Base-by-base conservation (phyloP, 2,888 invertebrate genomes). In the Melinaea marsaeus region DNA sequence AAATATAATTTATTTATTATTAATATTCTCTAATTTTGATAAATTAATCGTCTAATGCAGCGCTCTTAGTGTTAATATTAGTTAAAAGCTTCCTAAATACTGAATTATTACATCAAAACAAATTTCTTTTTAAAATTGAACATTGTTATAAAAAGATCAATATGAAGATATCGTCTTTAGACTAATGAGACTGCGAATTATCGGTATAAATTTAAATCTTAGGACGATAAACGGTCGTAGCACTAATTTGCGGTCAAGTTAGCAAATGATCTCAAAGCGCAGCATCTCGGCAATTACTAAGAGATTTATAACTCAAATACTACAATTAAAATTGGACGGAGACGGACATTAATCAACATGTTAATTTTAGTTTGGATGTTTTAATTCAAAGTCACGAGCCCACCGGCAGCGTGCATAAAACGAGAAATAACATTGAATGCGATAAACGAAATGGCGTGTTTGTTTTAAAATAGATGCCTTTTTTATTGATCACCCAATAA, bases 291-390 rank as follows among this genome's bases (percentile, higher is more conserved):
- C 80, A 80, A 85, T 86, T 84, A 84, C 72, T 56, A 64, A 64
- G 76, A 85, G 86, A 88, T 86, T 86, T 85, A 88, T 79, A 79
- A 74, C 75, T 72, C 77, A 78, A 81, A 78, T 75, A 77, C 78
- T 68, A 73, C 71, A 64, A 71, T 72, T 74, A 71, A 68, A 65
- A 67, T 67, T 62, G 69, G 68, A 67, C 63, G 62, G 58, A 60
- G 65, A 64, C 64, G 54, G 60, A 66, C 68, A 72, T 71, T 72
- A 73, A 77, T 75, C 71, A 66, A 74, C 80, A 78, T 83, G 80
- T 84, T 86, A 80, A 85, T 85, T 79, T 70, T 62, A 60, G 48
- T 58, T 61, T 61, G 37, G 68, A 65, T 58, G 65, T 61, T 69
- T 71, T 71, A 67, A 70, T 70, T 62, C 64, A 61, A 65, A 51